Evolutionary conservation across 2,888 invertebrate genomes (phyloP).

Genomic region (Limulus polyphemus): DNA sequence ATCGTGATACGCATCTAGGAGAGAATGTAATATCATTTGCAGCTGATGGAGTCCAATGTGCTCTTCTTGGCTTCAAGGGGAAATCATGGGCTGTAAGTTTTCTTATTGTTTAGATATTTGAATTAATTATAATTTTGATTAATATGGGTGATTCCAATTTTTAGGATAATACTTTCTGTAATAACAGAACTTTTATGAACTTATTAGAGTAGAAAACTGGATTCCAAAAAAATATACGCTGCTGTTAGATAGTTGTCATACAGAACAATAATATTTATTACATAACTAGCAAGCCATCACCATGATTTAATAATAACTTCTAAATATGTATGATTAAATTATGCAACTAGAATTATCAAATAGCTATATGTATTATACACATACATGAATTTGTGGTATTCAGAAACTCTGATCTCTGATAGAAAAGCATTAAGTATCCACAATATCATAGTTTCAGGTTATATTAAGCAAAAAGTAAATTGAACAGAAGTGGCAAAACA

Average conservation of each 20-base stretch:
- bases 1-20: conserved; percentile 59
- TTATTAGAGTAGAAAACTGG: background rate
- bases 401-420: too few species aligned
- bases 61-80: conserved; percentile 60
- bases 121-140: background rate
- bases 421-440: too few species aligned
- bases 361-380: too few species aligned
- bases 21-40: conserved; percentile 57
- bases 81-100: conserved; percentile 59
- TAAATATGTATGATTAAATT: too few species aligned
- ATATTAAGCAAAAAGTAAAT: too few species aligned
- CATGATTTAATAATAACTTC: too few species aligned
- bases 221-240: background rate
- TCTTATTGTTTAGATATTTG: background rate
- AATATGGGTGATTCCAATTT: conserved; percentile 4
- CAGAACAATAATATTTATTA: background rate
- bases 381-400: too few species aligned
- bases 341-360: too few species aligned
- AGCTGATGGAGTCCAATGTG: conserved; percentile 53
- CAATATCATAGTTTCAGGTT: too few species aligned
- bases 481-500: too few species aligned
- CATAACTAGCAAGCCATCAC: too few species aligned
- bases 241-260: background rate
- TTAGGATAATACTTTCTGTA: conserved; percentile 1
- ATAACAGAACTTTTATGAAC: background rate